Evolutionary conservation across 2,888 invertebrate species (phyloP), one percentile per base, ranked within the genome.

Genomic region (Dilophus febrilis): DNA sequence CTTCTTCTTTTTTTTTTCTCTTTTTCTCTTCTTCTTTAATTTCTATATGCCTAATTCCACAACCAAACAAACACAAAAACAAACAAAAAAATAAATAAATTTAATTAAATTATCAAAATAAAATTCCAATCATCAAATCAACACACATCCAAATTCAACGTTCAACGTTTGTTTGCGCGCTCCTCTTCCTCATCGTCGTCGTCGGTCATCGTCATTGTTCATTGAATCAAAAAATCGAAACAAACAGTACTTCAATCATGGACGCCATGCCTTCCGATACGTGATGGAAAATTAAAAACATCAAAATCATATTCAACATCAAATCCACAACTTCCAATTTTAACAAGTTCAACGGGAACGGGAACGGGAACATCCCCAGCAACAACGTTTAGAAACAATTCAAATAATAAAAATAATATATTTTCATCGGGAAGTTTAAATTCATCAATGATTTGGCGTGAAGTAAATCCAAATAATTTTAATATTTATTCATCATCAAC

Each of bases 271-370:
- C 51, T 63, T 51, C 62, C 62, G 44, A 63, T 63, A 50, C 60
- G 62, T 40, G 61, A 59, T 41, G 63, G 63, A 45, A 63, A 63
- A 53, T 50, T 63, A 45, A 61, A 62, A 58, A 59, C 62, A 43
- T 59, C 57, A 50, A 61, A 61, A 55, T 53, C 59, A 51, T 60
- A 61, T 52, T 63, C 63, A 45, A 61, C 63, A 48, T 63, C 63
- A 48, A 63, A 63, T 55, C 63, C 62, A 48, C 62, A 63, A 52
- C 49, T 63, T 51, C 61, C 61, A 43, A 59, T 60, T 46, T 45
- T 59, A 44, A 58, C 59, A 46, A 41, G 45, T 36, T 45, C 45
- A 35, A 49, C 49, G 41, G n/a, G n/a, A n/a, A n/a, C n/a, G n/a
- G n/a, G n/a, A n/a, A n/a, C n/a, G n/a, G n/a, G n/a, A n/a, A n/a